These are phyloP conservation scores for Drosophila algonquin DNA, from an alignment of 2,888 invertebrate genomes.

Conservation along the genomic window DNA sequence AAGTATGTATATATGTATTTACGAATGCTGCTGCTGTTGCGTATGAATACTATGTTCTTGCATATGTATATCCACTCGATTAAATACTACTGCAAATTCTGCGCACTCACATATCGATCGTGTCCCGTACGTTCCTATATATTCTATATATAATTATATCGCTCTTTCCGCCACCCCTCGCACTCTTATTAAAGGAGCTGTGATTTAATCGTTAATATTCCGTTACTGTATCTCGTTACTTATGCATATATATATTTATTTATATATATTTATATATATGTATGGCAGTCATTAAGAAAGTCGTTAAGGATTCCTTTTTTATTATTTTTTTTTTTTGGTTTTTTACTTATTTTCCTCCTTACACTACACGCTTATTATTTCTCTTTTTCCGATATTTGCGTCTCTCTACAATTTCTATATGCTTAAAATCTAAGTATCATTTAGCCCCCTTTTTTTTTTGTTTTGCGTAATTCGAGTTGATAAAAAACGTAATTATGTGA, in stretches of 20 bases:
- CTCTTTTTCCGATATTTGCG: slow-evolving; percentile 14
- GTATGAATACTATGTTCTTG: slow-evolving; percentile 5
- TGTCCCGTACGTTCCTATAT: background rate
- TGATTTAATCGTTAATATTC: slow-evolving; percentile 17
- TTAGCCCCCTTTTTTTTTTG: slow-evolving; percentile 21
- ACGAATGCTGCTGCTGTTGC: slow-evolving; percentile 13
- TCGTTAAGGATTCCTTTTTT: slow-evolving; percentile 76
- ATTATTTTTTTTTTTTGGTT: slow-evolving; percentile 23
- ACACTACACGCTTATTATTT: slow-evolving; percentile 6
- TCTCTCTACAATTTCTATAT: slow-evolving; percentile 58
- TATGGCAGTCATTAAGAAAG: slow-evolving; percentile 80
- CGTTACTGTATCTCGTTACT: slow-evolving; percentile 37
- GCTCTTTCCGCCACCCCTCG: background rate
- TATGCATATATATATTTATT: slow-evolving; percentile 43
- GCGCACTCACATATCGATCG: slow-evolving; percentile 1
- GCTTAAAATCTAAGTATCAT: slow-evolving; percentile 54
- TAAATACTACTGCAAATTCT: background rate
- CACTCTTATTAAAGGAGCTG: slow-evolving; percentile 1
- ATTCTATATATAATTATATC: slow-evolving; percentile 9
- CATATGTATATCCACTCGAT: slow-evolving; percentile 4
- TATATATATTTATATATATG: slow-evolving; percentile 52
- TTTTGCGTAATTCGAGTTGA: slow-evolving; percentile 36
- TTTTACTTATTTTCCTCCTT: slow-evolving; percentile 3
- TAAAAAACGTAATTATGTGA: slow-evolving; percentile 30
- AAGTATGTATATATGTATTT: slow-evolving; percentile 13